phyloP scores from a whole-genome alignment of 2,888 invertebrate genomes.

The Beris morrisii region DNA sequence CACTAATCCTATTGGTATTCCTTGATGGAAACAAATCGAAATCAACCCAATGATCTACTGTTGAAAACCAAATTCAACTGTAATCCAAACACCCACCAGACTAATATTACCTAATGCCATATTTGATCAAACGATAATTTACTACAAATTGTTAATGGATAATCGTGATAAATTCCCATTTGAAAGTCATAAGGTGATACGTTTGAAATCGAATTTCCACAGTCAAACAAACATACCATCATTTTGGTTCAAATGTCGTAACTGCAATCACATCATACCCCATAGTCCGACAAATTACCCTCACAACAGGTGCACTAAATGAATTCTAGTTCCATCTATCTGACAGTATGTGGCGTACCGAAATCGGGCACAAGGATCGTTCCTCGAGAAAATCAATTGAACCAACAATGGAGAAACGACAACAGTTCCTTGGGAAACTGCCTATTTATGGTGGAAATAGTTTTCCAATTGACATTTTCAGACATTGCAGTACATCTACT shows the following conservation, averaged over 20 bases:
- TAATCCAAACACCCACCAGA: too few relatives aligned
- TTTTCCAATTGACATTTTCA: conserved; percentile 32
- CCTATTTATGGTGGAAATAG: conserved; percentile 28
- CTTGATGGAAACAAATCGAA: too few relatives aligned
- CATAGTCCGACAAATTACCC: conserved; percentile 22
- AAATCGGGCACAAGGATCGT: too few relatives aligned
- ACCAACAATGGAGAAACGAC: conserved; percentile 15
- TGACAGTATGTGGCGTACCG: background rate
- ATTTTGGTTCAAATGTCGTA: conserved; percentile 14
- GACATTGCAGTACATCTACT: conserved; percentile 19
- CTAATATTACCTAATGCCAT: too few relatives aligned
- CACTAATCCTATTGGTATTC: too few relatives aligned
- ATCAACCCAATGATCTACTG: too few relatives aligned
- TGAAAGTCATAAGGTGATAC: conserved; percentile 23
- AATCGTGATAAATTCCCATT: conserved; percentile 24
- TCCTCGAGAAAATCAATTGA: conserved; percentile 17
- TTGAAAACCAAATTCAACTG: too few relatives aligned
- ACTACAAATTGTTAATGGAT: conserved; percentile 23
- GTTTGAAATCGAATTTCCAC: conserved; percentile 10
- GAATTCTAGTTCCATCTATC: background rate
- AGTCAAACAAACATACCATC: conserved; percentile 19
- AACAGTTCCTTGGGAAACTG: conserved; percentile 1
- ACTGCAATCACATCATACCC: conserved; percentile 16
- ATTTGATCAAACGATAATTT: conserved; percentile 5
- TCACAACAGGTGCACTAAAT: conserved; percentile 25